Conservation (phyloP, 37 sponge, comb jelly and placozoan genomes). For the Hexactinellida sp. region DNA sequence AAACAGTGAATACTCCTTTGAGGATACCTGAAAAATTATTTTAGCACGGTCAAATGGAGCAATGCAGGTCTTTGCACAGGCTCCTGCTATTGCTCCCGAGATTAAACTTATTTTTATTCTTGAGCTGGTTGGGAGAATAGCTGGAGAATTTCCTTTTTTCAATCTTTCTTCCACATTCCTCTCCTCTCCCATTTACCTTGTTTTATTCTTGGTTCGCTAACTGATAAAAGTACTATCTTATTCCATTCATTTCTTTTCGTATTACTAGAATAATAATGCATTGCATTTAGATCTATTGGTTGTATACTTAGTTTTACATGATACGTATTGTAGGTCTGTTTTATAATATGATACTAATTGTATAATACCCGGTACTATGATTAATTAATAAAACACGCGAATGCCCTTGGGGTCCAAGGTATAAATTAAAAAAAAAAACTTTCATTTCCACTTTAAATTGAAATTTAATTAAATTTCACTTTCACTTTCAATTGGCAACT, state of each 20-base stretch:
- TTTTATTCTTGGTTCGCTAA: neutral
- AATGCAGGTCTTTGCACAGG: slow-evolving; percentile 36
- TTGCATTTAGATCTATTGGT: too few species aligned
- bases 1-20: slow-evolving; percentile 13
- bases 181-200: neutral
- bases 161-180: neutral
- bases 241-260: neutral
- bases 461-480: too few species aligned
- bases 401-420: too few species aligned
- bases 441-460: too few species aligned
- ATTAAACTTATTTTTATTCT: slow-evolving; percentile 18
- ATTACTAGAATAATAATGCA: slow-evolving; percentile 1
- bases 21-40: slow-evolving; percentile 32
- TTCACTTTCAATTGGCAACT: too few species aligned
- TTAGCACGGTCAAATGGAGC: slow-evolving; percentile 44
- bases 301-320: too few species aligned
- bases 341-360: too few species aligned
- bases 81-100: slow-evolving; percentile 35
- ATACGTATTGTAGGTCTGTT: too few species aligned
- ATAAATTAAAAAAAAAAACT: too few species aligned
- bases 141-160: neutral
- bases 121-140: neutral
- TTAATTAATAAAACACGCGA: too few species aligned
- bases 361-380: too few species aligned
- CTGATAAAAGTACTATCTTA: too few species aligned